phyloP scores from a whole-genome alignment of 1,140 invertebrate species.

The Notospermus geniculatus region DNA sequence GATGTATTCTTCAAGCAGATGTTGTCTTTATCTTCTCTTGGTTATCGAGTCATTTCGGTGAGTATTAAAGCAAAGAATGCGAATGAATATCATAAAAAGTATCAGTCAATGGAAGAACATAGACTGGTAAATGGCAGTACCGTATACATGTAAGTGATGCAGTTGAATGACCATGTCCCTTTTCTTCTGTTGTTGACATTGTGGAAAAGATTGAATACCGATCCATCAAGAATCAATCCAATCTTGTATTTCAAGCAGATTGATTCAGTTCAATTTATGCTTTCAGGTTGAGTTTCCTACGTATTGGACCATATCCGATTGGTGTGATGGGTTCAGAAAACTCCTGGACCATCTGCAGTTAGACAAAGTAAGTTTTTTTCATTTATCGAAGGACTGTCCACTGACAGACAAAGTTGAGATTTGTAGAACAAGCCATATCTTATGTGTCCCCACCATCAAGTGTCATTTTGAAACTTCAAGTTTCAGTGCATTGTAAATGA shows the following conservation, averaged over 20 bases:
- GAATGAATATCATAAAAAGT: background rate
- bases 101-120: background rate
- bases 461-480: too few relatives aligned
- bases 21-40: slow-evolving; percentile 72
- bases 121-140: background rate
- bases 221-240: too few relatives aligned
- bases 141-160: background rate
- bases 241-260: too few relatives aligned
- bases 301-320: slow-evolving; percentile 85
- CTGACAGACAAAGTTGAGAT: too few relatives aligned
- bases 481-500: too few relatives aligned
- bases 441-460: too few relatives aligned
- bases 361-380: slow-evolving; percentile 64
- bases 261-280: too few relatives aligned
- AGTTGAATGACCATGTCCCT: too few relatives aligned
- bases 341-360: slow-evolving; percentile 78
- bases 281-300: slow-evolving; percentile 75
- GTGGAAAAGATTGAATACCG: too few relatives aligned
- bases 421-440: too few relatives aligned
- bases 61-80: slow-evolving; percentile 37
- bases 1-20: slow-evolving; percentile 86
- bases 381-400: too few relatives aligned
- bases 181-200: too few relatives aligned
- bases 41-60: slow-evolving; percentile 79
- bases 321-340: slow-evolving; percentile 82